Base-by-base conservation (phyloP, 1,140 invertebrate species). In the Sycophaga agraensis region DNA sequence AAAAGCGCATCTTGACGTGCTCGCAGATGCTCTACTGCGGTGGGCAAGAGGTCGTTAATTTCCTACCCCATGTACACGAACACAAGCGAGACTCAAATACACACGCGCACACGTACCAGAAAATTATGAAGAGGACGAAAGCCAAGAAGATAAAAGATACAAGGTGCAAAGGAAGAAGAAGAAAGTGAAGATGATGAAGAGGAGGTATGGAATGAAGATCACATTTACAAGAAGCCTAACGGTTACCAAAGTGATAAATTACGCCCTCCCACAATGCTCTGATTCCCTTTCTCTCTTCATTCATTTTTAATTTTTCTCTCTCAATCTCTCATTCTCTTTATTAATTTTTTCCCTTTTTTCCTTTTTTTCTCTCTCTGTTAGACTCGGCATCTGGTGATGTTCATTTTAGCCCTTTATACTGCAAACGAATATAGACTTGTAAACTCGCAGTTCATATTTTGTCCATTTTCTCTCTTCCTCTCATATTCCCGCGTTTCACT, bases 1-100 rank as follows among this genome's bases (percentile, higher is more conserved):
- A 71, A 96, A 96, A 80, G 92, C 93, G 68, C 93, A 96, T 80
- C 84, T 96, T 81, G 93, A 96, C 82, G 91, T 96, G 65, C 81
- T 96, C 74, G 93, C 93, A 43, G 93, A 96, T 80, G 93, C 93
- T 71, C 85, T 96, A 68, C 82, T 96, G 66, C 88, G 93, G 77
- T 95, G 93, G 93, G 93, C 92, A 70, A 86, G 92, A 81, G 93
- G 92, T 72, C 91, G 91, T 83, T 92, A 91, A 85, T 75, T 64
- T 26, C 37, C 49, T 31, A 26, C 26, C 34, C 17, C 14, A 31
- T 2, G 17, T 26, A 22, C 49, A 3, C 49, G 8, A 2, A 19
- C 49, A 22, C 31, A 21, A 17, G 5, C 48, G 26, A 34, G 7
- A 48, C 48, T n/a, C 19, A 31, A 31, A 31, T 49, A 46, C 22